A percentile compares a stretch with the other conserved stretches of the same genome.
Evolutionary conservation across 2,113 vertebrate genomes (phyloP).

Genomic region (Carassius auratus): DNA sequence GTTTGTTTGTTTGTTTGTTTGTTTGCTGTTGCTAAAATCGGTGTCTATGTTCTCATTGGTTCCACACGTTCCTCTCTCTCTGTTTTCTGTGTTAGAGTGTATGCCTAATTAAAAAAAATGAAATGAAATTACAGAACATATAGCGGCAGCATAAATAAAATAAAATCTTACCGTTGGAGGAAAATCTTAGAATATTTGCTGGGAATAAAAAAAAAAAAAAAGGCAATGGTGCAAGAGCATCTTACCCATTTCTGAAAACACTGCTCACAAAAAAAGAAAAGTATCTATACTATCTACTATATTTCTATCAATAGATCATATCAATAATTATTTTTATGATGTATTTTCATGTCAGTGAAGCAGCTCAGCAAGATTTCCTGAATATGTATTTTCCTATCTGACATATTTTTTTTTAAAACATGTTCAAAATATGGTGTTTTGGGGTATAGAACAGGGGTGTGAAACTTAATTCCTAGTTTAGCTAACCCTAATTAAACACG

Average conservation of each 20-base stretch:
- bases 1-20: slow-evolving; percentile 40
- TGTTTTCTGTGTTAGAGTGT: slow-evolving; percentile 58
- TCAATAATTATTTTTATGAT: background rate
- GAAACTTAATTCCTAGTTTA: too few relatives aligned
- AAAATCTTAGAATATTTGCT: slow-evolving; percentile 20
- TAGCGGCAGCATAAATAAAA: slow-evolving; percentile 41
- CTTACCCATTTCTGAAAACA: background rate
- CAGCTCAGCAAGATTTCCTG: background rate
- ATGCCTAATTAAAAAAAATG: slow-evolving; percentile 50
- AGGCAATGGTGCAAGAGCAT: background rate
- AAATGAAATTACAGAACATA: slow-evolving; percentile 45
- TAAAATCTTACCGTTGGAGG: slow-evolving; percentile 34
- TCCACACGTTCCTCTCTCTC: slow-evolving; percentile 47
- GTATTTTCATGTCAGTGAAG: background rate
- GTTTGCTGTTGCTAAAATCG: slow-evolving; percentile 49
- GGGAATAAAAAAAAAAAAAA: background rate
- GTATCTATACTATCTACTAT: too few relatives aligned
- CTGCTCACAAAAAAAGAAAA: background rate
- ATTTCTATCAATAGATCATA: background rate
- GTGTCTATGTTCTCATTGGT: slow-evolving; percentile 54
- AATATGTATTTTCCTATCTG: too few relatives aligned
- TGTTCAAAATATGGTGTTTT: background rate
- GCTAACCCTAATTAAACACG: too few relatives aligned
- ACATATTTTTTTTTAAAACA: too few relatives aligned
- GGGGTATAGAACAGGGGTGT: too few relatives aligned